Evolutionary conservation across 2,888 invertebrate species (phyloP).

Genomic region (Agapostemon virescens): DNA sequence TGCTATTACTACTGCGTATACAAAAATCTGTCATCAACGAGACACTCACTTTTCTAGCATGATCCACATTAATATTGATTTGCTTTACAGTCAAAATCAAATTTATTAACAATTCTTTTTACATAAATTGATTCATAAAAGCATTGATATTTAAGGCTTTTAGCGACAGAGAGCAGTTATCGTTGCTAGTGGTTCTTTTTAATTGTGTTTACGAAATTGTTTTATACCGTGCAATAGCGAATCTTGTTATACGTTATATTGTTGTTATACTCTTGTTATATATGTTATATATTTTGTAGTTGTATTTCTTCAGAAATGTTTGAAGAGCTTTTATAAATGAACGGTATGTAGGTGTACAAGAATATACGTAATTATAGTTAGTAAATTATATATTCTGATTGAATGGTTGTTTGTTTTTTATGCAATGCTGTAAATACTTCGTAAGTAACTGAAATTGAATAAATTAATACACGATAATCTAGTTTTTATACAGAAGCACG

Average conservation of each 20-base stretch:
- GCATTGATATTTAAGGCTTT: not conserved
- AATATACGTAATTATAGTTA: not conserved
- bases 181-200: not conserved
- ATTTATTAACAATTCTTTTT: not conserved
- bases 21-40: constrained; percentile 2
- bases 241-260: too few species aligned
- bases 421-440: not conserved
- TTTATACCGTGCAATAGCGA: too few species aligned
- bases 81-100: not conserved
- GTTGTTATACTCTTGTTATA: too few species aligned
- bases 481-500: not conserved
- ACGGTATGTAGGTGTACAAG: not conserved
- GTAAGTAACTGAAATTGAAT: not conserved
- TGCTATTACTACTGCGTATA: constrained; percentile 39
- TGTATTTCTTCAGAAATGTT: too few species aligned
- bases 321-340: not conserved
- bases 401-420: too few species aligned
- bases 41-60: not conserved
- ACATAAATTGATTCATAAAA: not conserved
- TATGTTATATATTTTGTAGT: too few species aligned
- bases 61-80: not conserved
- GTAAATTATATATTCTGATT: too few species aligned
- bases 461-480: not conserved
- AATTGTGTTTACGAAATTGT: not conserved
- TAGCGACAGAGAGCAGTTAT: not conserved